These are phyloP conservation scores for Hypselothyrea guttata DNA, from an alignment of 2,888 invertebrate genomes.

Conservation along the genomic window DNA sequence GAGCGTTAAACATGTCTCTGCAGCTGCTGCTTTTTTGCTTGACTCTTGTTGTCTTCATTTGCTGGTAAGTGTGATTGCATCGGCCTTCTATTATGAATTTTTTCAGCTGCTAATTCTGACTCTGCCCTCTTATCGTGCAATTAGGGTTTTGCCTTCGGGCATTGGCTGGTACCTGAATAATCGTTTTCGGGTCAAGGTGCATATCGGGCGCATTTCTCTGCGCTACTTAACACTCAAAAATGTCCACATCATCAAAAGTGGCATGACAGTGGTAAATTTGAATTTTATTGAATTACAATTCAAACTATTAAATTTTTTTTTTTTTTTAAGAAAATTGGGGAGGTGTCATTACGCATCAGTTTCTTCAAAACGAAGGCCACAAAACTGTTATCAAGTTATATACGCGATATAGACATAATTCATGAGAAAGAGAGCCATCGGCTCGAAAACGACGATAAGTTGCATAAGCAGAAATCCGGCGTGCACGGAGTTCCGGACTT, in stretches of 20 bases:
- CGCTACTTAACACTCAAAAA: constrained; percentile 89
- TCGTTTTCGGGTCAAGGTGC: constrained; percentile 90
- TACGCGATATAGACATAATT: constrained; percentile 90
- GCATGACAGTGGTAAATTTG: constrained; percentile 88
- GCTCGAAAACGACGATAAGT: constrained; percentile 79
- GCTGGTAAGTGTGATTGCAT: constrained; percentile 81
- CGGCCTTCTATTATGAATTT: constrained; percentile 5
- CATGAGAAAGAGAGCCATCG: constrained; percentile 86
- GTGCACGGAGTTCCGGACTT: constrained; percentile 85
- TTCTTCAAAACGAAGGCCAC: constrained; percentile 94
- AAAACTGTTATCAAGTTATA: constrained; percentile 91
- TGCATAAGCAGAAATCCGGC: constrained; percentile 60
- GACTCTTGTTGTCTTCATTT: constrained; percentile 71
- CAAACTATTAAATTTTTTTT: not conserved
- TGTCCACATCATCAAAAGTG: constrained; percentile 91
- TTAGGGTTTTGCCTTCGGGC: constrained; percentile 89
- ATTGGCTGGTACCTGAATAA: constrained; percentile 91
- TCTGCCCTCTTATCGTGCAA: constrained; percentile 11
- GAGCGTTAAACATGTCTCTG: constrained; percentile 65
- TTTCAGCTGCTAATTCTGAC: constrained; percentile 15
- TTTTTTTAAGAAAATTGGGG: constrained; percentile 89
- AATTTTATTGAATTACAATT: too few relatives aligned
- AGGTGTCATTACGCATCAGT: constrained; percentile 92
- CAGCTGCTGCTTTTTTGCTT: constrained; percentile 69
- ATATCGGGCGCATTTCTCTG: constrained; percentile 91